These are phyloP conservation scores for Malurus elegans DNA, from an alignment of 2,113 vertebrate species.

Conservation along the genomic window DNA sequence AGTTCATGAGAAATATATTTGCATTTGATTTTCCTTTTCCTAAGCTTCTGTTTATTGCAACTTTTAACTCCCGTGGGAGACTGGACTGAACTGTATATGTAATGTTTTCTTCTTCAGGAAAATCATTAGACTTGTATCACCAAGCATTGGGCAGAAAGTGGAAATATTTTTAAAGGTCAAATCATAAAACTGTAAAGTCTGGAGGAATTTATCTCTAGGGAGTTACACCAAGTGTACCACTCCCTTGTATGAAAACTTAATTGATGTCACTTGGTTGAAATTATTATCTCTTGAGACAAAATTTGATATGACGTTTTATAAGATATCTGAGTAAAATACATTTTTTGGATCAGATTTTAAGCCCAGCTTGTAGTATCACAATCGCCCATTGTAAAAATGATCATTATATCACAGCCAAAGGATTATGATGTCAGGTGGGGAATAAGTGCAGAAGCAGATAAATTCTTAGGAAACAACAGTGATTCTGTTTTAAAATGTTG, in stretches of 20 bases:
- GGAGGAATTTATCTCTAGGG: background rate
- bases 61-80: background rate
- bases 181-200: conserved; percentile 25
- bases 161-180: conserved; percentile 34
- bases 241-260: conserved; percentile 35
- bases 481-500: conserved; percentile 36
- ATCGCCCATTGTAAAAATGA: conserved; percentile 3
- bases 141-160: background rate
- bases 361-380: background rate
- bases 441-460: conserved; percentile 49
- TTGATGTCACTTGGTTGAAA: conserved; percentile 58
- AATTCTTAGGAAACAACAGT: conserved; percentile 48
- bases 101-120: background rate
- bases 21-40: conserved; percentile 10
- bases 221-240: conserved; percentile 28
- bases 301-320: conserved; percentile 34
- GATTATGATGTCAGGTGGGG: conserved; percentile 62
- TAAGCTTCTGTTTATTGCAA: background rate
- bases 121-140: conserved; percentile 12
- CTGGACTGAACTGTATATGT: background rate
- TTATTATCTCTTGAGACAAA: conserved; percentile 17
- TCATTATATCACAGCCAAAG: conserved; percentile 50
- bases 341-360: conserved; percentile 56
- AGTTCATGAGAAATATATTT: conserved; percentile 32
- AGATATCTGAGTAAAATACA: conserved; percentile 34